Evolutionary conservation across 2,888 invertebrate species (phyloP).

Genomic region (Nomada goodeniana): DNA sequence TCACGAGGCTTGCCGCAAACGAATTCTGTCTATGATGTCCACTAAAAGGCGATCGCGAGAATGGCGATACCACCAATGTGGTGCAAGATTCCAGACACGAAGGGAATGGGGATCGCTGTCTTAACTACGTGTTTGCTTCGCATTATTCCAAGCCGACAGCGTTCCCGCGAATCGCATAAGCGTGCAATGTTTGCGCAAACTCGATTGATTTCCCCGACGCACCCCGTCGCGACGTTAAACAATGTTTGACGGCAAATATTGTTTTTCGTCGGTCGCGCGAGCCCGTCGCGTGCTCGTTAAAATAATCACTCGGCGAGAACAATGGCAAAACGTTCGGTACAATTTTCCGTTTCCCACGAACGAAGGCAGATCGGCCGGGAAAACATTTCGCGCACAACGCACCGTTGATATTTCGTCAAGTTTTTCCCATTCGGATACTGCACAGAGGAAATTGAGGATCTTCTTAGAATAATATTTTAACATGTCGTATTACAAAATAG

Average conservation of each 20-base stretch:
- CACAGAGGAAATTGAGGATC: no score
- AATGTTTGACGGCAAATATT: constrained; percentile 32
- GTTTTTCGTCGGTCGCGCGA: background rate
- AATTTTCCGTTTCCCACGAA: background rate
- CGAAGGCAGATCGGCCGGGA: no score
- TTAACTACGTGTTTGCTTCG: constrained; percentile 28
- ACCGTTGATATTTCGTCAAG: no score
- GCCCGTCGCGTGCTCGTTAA: background rate
- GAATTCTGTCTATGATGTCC: no score
- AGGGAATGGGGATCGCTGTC: background rate
- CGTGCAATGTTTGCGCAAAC: constrained; percentile 36
- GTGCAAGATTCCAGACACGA: background rate
- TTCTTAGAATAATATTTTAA: no score
- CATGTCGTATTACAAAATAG: no score
- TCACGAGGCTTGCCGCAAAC: no score
- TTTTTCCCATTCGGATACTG: no score
- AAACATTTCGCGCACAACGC: background rate
- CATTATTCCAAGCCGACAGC: constrained; percentile 23
- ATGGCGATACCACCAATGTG: no score
- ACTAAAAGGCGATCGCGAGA: no score
- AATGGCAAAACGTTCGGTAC: background rate
- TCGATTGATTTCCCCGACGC: constrained; percentile 35
- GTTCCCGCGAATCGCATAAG: constrained; percentile 19
- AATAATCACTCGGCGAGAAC: constrained; percentile 1
- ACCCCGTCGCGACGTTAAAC: constrained; percentile 21